Evolutionary conservation across 2,113 vertebrate species (phyloP).

Genomic region (Mobula hypostoma): DNA sequence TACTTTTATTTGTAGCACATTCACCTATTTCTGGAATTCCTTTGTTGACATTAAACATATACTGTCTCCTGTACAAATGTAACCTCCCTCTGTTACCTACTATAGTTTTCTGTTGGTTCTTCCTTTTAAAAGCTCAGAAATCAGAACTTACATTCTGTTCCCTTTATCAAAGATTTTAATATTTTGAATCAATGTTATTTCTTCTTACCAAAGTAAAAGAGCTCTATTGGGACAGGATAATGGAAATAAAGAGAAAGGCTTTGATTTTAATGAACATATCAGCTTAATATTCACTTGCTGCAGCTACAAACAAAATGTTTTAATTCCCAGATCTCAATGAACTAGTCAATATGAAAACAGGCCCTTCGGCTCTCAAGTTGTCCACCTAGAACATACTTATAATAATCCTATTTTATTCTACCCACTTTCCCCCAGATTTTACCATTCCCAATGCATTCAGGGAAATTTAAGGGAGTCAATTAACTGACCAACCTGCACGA

Average conservation of each 20-base stretch:
- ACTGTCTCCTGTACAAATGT: constrained; percentile 29
- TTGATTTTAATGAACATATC: neutral
- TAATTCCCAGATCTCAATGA: neutral
- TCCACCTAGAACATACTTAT: too few relatives aligned
- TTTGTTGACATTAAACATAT: constrained; percentile 24
- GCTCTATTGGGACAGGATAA: constrained; percentile 42
- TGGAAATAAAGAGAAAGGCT: constrained; percentile 40
- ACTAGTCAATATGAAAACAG: neutral
- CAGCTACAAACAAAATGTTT: neutral
- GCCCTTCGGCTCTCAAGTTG: too few relatives aligned
- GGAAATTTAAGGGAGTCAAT: too few relatives aligned
- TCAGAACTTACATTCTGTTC: constrained; percentile 51
- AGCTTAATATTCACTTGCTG: neutral
- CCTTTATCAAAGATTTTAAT: constrained; percentile 45
- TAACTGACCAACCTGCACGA: too few relatives aligned
- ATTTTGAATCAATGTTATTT: neutral
- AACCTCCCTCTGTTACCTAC: neutral
- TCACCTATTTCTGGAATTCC: neutral
- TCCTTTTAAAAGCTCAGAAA: constrained; percentile 50
- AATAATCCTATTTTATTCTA: too few relatives aligned
- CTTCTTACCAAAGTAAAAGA: too few relatives aligned
- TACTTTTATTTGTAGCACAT: neutral
- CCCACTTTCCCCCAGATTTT: too few relatives aligned
- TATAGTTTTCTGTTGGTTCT: neutral
- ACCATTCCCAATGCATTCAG: too few relatives aligned